Evolutionary conservation across 2,113 vertebrate genomes (phyloP).

Genomic region (Platichthys stellatus): DNA sequence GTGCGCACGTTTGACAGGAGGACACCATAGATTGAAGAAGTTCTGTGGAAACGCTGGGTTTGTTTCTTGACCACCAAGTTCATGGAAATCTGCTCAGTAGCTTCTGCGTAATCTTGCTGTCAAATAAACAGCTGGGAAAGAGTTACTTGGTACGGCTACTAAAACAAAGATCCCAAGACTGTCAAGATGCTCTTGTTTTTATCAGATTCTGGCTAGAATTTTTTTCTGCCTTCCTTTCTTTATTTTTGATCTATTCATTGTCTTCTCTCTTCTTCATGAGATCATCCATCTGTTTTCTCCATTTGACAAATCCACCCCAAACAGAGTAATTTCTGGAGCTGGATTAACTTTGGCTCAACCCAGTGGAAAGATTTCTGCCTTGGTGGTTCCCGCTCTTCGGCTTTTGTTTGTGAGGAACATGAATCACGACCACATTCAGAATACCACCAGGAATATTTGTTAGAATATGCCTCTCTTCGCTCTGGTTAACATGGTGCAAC

Average conservation of each 20-base stretch:
- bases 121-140: too few relatives aligned
- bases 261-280: neutral
- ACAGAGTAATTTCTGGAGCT: slow-evolving; percentile 2
- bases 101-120: too few relatives aligned
- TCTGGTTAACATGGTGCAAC: slow-evolving; percentile 39
- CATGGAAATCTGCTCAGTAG: too few relatives aligned
- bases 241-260: neutral
- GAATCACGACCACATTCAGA: slow-evolving; percentile 35
- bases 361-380: slow-evolving; percentile 39
- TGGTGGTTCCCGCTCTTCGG: slow-evolving; percentile 19
- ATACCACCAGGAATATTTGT: slow-evolving; percentile 23
- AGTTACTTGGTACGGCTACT: too few relatives aligned
- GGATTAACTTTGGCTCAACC: slow-evolving; percentile 22
- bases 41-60: too few relatives aligned
- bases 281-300: slow-evolving; percentile 34
- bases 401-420: slow-evolving; percentile 38
- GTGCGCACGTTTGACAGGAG: too few relatives aligned
- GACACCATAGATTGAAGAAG: too few relatives aligned
- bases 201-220: too few relatives aligned
- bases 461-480: slow-evolving; percentile 16
- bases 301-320: slow-evolving; percentile 33
- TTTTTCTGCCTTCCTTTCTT: neutral
- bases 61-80: too few relatives aligned
- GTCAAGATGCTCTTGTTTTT: neutral
- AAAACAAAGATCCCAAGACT: neutral